Evolutionary conservation across 2,797 vertebrate species (phyloP).

Genomic region (Enteromius fasciolatus): DNA sequence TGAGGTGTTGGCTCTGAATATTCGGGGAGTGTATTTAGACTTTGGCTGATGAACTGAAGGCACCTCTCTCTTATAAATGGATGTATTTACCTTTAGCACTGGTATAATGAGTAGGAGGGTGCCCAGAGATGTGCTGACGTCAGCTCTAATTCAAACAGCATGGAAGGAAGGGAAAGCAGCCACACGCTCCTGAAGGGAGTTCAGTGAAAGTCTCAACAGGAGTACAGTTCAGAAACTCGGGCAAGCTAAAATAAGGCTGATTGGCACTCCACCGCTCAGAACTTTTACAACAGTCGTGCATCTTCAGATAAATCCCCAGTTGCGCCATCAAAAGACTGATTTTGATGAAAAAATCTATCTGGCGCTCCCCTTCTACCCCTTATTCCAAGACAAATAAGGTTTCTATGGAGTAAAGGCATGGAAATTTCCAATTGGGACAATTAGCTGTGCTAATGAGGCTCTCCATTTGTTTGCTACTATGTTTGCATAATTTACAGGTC

Average conservation of each 20-base stretch:
- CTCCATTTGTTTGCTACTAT: conserved; percentile 60
- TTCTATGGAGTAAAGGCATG: conserved; percentile 39
- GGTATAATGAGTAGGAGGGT: conserved; percentile 53
- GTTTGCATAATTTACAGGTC: conserved; percentile 66
- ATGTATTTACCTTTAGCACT: conserved; percentile 60
- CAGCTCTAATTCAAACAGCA: conserved; percentile 64
- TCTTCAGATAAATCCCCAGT: conserved; percentile 31
- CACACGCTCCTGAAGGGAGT: conserved; percentile 55
- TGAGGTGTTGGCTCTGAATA: conserved; percentile 4
- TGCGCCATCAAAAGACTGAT: conserved; percentile 52
- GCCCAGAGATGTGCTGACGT: conserved; percentile 59
- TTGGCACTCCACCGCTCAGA: conserved; percentile 32
- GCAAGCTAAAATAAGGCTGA: conserved; percentile 3
- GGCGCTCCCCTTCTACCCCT: conserved; percentile 26
- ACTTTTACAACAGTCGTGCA: conserved; percentile 28
- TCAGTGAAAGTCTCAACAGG: conserved; percentile 51
- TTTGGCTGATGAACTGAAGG: conserved; percentile 54
- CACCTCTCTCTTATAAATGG: conserved; percentile 56
- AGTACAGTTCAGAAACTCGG: conserved; percentile 33
- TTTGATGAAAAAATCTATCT: conserved; percentile 45
- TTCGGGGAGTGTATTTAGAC: conserved; percentile 41
- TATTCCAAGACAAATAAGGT: conserved; percentile 53
- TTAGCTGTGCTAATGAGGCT: conserved; percentile 60
- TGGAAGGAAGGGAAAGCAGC: conserved; percentile 53
- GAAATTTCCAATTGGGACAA: conserved; percentile 64